phyloP scores from a whole-genome alignment of 2,113 vertebrate species.

The Xiphophorus hellerii region DNA sequence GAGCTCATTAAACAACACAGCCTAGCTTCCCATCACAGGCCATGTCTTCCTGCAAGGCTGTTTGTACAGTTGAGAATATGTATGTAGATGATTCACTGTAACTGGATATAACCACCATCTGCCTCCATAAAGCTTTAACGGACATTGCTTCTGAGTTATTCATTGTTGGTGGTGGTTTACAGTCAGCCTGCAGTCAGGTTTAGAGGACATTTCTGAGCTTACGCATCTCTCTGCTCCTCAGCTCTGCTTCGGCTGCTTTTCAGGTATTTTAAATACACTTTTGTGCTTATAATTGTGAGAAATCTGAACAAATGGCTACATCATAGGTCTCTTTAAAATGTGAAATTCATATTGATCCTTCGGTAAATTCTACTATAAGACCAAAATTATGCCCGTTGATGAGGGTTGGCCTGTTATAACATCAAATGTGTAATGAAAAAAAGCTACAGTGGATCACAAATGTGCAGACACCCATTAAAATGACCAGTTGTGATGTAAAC shows the following conservation, averaged over 20 bases:
- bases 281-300: background rate
- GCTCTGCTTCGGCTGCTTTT: background rate
- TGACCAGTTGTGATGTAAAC: no score
- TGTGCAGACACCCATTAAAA: no score
- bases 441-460: no score
- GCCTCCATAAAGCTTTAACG: conserved; percentile 20
- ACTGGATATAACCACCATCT: conserved; percentile 3
- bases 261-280: background rate
- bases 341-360: background rate
- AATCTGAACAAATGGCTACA: no score
- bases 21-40: conserved; percentile 3
- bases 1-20: background rate
- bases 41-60: conserved; percentile 1
- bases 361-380: background rate
- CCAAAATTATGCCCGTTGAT: background rate
- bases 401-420: background rate
- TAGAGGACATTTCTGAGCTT: background rate
- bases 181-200: background rate
- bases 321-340: background rate
- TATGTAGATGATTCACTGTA: conserved; percentile 2
- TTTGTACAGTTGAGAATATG: conserved; percentile 17
- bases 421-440: no score
- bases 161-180: conserved; percentile 7
- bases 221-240: background rate
- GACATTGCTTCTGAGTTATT: background rate